These are phyloP conservation scores for Misgurnus mizolepis DNA, from an alignment of 2,113 vertebrate species.

Conservation along the genomic window DNA sequence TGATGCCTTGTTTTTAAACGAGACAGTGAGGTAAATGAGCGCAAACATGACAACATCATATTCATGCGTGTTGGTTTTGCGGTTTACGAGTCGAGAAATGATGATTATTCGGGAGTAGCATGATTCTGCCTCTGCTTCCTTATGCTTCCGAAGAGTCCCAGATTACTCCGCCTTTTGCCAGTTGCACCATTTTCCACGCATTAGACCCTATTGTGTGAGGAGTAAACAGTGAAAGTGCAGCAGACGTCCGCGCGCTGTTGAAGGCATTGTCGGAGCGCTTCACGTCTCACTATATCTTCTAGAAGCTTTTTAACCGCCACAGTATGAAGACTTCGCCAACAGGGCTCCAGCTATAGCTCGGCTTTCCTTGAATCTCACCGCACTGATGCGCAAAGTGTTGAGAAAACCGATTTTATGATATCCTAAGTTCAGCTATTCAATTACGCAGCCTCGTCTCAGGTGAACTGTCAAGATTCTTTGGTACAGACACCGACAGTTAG, in stretches of 20 bases:
- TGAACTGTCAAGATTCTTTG: neutral
- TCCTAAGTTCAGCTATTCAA: neutral
- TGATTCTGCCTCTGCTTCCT: conserved; percentile 36
- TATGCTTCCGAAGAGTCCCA: conserved; percentile 46
- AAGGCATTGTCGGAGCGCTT: conserved; percentile 18
- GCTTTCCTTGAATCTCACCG: neutral
- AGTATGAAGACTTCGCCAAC: neutral
- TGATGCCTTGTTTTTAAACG: conserved; percentile 54
- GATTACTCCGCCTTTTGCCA: conserved; percentile 48
- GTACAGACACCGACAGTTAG: neutral
- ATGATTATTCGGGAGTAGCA: conserved; percentile 18
- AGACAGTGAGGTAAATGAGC: conserved; percentile 52
- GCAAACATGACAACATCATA: conserved; percentile 54
- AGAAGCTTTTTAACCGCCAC: conserved; percentile 35
- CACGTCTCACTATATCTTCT: conserved; percentile 49
- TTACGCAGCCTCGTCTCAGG: neutral
- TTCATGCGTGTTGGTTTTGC: conserved; percentile 36
- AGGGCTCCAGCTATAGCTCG: neutral
- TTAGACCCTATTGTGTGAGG: conserved; percentile 3
- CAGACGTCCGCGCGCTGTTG: conserved; percentile 14
- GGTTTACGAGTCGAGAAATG: conserved; percentile 12
- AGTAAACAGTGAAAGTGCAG: conserved; percentile 42
- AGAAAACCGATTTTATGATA: neutral
- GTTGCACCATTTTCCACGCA: conserved; percentile 55
- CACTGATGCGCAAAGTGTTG: conserved; percentile 18